Evolutionary conservation across 2,797 vertebrate genomes (phyloP).

Genomic region (Alcedo atthis): DNA sequence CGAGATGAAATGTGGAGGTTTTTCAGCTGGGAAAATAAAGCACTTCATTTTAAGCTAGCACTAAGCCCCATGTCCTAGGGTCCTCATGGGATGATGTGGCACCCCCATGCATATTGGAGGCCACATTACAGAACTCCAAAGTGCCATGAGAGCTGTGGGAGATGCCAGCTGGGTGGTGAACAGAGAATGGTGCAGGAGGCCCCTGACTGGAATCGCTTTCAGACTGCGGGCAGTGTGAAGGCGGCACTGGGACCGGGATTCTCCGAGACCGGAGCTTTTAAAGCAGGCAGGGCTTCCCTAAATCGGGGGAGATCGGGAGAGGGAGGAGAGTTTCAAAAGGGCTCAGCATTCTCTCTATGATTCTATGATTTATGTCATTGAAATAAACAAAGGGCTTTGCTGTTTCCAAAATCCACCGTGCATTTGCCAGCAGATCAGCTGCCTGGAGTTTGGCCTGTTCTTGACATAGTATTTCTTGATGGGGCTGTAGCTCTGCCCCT

Average conservation of each 20-base stretch:
- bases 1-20: background rate
- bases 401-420: background rate
- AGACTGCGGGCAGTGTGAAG: too few species aligned
- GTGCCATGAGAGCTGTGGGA: rapidly evolving
- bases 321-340: too few species aligned
- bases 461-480: background rate
- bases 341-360: too few species aligned
- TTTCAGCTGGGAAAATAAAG: background rate
- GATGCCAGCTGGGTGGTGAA: background rate
- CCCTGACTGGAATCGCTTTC: background rate
- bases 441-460: background rate
- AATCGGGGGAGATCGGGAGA: too few species aligned
- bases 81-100: background rate
- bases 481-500: background rate
- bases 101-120: rapidly evolving
- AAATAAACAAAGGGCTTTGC: background rate
- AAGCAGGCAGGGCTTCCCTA: too few species aligned
- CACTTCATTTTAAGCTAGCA: background rate
- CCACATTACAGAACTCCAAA: rapidly evolving
- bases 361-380: background rate
- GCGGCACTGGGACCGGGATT: too few species aligned
- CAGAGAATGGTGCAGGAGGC: background rate
- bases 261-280: too few species aligned
- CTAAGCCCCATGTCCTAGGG: background rate
- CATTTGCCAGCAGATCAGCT: background rate